Base-by-base conservation (phyloP, 2,888 invertebrate genomes). In the Malacosoma neustria region DNA sequence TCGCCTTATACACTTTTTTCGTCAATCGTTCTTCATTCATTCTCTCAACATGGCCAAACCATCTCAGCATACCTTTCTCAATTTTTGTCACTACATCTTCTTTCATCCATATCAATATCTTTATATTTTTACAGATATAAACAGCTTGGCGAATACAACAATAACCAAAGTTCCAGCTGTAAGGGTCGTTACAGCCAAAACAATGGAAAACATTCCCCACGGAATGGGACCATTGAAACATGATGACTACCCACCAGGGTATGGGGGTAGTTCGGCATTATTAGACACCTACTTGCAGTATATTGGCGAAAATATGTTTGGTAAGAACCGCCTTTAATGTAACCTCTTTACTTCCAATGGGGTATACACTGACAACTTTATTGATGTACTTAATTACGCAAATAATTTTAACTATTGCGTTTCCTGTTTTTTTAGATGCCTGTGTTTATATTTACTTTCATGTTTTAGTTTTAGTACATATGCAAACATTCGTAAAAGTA, bases 211-310 rank as follows among this genome's bases (percentile, higher is more conserved):
- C 33, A 66, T 86, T 33, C 85, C 87, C 4, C 92, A 91, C 60
- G 89, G 89, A 39, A 72, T 91, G 46, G 86, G 33, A 7, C 39
- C 39, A 1, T 14, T 91, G 48, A 90, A 89, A 51, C 91, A 91
- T 45, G 91, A 93, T 42, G 88, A 88, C 33, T 91, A 92, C 62
- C 91, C 91, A 29, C 91, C 90, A 7, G 89, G 90, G 3, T 88
- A 92, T 42, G 89, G 92, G 14, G 89, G 92, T 36, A 90, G 93
- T 32, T 93, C 93, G 3, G 93, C 94, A 2, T 88, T 96, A 39
- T 79, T 96, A 43, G 95, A 96, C 71, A 95, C 95, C 9, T 96
- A 96, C 68, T 87, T 96, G 43, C 95, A 96, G 70, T 92, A 94
- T 59, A 94, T 96, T 58, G 93, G 94, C 2, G 95, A 95, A 68